Percentiles rank a stretch among this genome's conserved stretches.
Conservation (phyloP, 2,113 vertebrate species). For the Puntigrus tetrazona region DNA sequence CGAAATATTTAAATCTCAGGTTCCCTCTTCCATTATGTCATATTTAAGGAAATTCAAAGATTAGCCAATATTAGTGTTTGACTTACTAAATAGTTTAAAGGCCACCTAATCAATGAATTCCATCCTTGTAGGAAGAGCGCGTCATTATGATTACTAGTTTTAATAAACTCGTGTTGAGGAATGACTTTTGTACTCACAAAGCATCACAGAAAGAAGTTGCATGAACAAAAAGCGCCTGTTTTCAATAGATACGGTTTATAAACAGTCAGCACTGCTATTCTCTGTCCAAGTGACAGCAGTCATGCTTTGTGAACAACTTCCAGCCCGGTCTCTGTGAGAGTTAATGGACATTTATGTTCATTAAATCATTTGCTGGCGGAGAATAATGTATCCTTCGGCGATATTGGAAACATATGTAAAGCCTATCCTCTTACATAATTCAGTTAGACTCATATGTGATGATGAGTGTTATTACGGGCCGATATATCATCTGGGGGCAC, state of each 20-base stretch:
- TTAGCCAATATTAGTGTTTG: background rate
- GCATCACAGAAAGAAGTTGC: background rate
- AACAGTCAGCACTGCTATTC: too few species aligned
- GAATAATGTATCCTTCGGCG: too few species aligned
- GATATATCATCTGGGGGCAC: slow-evolving; percentile 82
- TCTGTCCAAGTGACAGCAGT: too few species aligned
- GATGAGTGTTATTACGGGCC: slow-evolving; percentile 95
- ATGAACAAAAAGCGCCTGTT: background rate
- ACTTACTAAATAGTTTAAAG: background rate
- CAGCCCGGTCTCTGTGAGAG: too few species aligned
- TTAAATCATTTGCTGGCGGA: too few species aligned
- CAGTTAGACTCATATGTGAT: too few species aligned
- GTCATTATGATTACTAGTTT: background rate
- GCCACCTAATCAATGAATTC: background rate
- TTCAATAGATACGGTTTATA: too few species aligned
- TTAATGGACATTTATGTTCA: too few species aligned
- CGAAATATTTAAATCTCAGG: background rate
- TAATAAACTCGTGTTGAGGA: background rate
- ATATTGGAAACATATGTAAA: too few species aligned
- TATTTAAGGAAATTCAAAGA: background rate
- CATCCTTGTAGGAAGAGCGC: background rate
- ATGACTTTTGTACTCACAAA: background rate
- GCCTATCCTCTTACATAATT: too few species aligned
- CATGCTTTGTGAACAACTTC: too few species aligned
- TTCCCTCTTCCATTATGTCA: too few species aligned